Evolutionary conservation across 2,113 vertebrate genomes (phyloP).

Genomic region (Channa argus): DNA sequence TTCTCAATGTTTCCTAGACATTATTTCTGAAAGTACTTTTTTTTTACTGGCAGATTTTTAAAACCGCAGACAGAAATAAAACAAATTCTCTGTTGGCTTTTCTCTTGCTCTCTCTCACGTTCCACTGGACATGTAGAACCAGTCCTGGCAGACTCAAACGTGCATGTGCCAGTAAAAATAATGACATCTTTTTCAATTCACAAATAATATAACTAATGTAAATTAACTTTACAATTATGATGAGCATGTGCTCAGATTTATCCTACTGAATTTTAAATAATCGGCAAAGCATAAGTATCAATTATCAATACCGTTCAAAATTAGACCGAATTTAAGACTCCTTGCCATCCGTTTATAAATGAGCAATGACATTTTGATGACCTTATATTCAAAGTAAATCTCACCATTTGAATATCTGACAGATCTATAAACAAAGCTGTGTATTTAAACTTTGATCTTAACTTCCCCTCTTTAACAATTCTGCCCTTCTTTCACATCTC

Average conservation of each 20-base stretch:
- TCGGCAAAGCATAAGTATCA: too few relatives aligned
- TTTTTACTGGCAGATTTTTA: not conserved
- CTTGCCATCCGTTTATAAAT: not conserved
- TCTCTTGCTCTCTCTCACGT: too few relatives aligned
- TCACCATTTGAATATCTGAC: conserved; percentile 78
- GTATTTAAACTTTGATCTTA: conserved; percentile 67
- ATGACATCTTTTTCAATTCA: not conserved
- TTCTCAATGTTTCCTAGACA: not conserved
- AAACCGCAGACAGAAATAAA: not conserved
- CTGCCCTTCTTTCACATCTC: conserved; percentile 67
- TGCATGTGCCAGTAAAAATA: not conserved
- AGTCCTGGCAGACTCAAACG: not conserved
- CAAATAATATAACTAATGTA: too few relatives aligned
- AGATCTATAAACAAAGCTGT: conserved; percentile 74
- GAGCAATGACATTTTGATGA: conserved; percentile 25
- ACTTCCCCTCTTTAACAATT: conserved; percentile 78
- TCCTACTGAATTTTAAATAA: too few relatives aligned
- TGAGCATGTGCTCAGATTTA: not conserved
- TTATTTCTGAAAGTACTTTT: not conserved
- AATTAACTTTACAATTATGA: not conserved
- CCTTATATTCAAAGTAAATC: conserved; percentile 48
- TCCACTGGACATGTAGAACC: too few relatives aligned
- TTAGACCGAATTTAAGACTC: not conserved
- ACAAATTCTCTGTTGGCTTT: too few relatives aligned
- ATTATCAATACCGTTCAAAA: not conserved